These are phyloP conservation scores for Melangyna quadrimaculata DNA, from an alignment of 2,888 invertebrate genomes.

Conservation along the genomic window DNA sequence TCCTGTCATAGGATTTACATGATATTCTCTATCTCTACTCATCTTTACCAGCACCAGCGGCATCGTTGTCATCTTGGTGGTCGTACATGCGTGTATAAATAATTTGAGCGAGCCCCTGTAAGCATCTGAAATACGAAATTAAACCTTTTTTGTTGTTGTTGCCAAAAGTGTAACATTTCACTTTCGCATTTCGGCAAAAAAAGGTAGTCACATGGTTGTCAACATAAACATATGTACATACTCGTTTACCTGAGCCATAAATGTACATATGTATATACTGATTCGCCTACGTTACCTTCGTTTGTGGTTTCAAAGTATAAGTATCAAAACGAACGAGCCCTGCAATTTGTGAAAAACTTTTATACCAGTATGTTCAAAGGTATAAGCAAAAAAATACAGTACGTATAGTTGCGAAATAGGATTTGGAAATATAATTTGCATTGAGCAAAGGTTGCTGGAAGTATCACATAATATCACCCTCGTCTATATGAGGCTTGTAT, in stretches of 20 bases:
- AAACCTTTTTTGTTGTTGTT: slow-evolving; percentile 25
- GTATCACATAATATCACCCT: background rate
- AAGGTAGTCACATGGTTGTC: background rate
- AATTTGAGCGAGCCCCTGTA: slow-evolving; percentile 54
- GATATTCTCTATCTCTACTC: background rate
- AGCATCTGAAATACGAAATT: slow-evolving; percentile 56
- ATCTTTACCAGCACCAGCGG: background rate
- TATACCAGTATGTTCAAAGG: background rate
- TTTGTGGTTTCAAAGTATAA: background rate
- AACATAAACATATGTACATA: background rate
- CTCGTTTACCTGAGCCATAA: slow-evolving; percentile 27
- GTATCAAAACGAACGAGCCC: background rate
- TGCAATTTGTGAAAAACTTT: background rate
- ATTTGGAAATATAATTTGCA: slow-evolving; percentile 22
- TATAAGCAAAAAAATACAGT: background rate
- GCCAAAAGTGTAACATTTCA: slow-evolving; percentile 23
- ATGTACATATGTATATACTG: background rate
- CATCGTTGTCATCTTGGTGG: background rate
- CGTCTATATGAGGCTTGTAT: background rate
- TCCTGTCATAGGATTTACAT: slow-evolving; percentile 39
- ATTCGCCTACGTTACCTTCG: slow-evolving; percentile 12
- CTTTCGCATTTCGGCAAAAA: background rate
- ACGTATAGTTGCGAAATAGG: background rate
- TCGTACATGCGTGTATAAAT: slow-evolving; percentile 54
- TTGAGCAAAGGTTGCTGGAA: slow-evolving; percentile 14